Percentiles rank a stretch among this genome's conserved stretches.
Conservation (phyloP, 2,797 vertebrate genomes). For the Sebastes aleutianus region DNA sequence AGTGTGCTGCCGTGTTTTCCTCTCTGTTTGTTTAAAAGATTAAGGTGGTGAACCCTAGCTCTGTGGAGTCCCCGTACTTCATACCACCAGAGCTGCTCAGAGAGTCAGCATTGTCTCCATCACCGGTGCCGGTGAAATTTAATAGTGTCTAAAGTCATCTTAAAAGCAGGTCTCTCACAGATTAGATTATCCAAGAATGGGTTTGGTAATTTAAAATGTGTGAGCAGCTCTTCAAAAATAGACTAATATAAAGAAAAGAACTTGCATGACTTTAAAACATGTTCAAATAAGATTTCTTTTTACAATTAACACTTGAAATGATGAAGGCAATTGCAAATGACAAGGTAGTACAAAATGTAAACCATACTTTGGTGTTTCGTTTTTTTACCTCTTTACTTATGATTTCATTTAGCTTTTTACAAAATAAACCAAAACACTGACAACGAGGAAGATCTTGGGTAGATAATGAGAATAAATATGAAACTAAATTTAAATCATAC, state of each 20-base stretch:
- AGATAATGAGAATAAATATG: neutral
- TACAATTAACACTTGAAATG: too few species aligned
- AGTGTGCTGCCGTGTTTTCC: constrained; percentile 51
- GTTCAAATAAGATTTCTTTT: neutral
- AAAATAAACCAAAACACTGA: too few species aligned
- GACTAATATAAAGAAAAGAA: neutral
- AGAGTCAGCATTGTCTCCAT: constrained; percentile 4
- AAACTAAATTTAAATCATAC: neutral
- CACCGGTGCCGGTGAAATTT: neutral
- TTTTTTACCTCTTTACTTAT: too few species aligned
- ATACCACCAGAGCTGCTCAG: constrained; percentile 34
- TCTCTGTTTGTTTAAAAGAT: constrained; percentile 74
- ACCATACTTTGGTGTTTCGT: too few species aligned
- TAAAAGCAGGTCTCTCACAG: neutral
- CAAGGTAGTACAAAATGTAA: too few species aligned
- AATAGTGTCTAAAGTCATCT: neutral
- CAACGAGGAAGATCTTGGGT: neutral
- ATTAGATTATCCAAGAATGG: neutral
- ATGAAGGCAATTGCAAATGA: too few species aligned
- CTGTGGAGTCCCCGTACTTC: constrained; percentile 33
- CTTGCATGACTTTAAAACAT: neutral
- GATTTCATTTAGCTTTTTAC: too few species aligned
- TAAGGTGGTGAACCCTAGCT: constrained; percentile 57
- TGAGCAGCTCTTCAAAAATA: neutral
- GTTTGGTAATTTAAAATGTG: neutral